phyloP scores from a whole-genome alignment of 1,140 invertebrate species.

The Ips nitidus region DNA sequence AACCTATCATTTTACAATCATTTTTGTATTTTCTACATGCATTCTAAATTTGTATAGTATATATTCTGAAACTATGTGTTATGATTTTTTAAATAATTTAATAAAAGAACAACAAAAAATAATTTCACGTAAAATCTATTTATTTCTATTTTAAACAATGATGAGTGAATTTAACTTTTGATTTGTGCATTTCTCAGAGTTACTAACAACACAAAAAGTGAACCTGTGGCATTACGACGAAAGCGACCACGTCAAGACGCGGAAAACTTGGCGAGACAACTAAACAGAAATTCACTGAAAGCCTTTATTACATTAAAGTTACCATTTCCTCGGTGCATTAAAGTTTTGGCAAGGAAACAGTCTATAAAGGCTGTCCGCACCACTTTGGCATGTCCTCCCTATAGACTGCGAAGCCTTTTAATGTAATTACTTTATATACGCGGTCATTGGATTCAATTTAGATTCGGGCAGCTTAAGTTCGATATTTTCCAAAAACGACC shows the following conservation, averaged over 20 bases:
- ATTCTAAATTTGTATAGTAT: no score
- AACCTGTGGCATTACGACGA: no score
- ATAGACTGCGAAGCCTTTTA: background rate
- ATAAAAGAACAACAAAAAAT: background rate
- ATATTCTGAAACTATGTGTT: no score
- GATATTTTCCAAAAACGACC: no score
- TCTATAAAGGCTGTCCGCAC: slow-evolving; percentile 11
- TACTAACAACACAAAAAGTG: no score
- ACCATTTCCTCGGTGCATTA: slow-evolving; percentile 2
- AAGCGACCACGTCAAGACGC: background rate
- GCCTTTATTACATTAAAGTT: slow-evolving; percentile 15
- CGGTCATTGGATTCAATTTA: background rate
- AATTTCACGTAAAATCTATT: background rate
- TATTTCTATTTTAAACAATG: no score
- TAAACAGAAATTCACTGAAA: slow-evolving; percentile 3
- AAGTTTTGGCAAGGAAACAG: slow-evolving; percentile 10
- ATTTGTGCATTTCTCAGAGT: background rate
- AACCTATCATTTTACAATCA: no score
- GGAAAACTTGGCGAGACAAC: background rate
- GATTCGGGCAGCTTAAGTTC: background rate
- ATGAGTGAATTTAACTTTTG: no score
- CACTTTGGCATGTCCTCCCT: slow-evolving; percentile 1
- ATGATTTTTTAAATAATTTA: no score
- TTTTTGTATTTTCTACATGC: no score
- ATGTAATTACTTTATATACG: slow-evolving; percentile 3